phyloP scores from a whole-genome alignment of 53 echinoderm and acorn worm genomes.

The Hippasteria phrygiana region DNA sequence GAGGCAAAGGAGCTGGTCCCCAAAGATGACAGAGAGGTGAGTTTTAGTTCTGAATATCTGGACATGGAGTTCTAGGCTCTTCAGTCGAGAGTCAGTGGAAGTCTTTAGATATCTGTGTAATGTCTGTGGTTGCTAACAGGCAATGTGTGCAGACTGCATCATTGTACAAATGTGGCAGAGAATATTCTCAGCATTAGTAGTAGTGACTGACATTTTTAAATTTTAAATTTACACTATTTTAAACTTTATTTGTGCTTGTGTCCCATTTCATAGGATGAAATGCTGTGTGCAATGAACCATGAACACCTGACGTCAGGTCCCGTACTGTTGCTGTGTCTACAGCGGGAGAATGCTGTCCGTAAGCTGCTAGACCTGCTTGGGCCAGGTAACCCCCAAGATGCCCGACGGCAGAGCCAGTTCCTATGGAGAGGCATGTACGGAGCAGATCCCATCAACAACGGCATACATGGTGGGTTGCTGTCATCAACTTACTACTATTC shows the following conservation, averaged over 20 bases:
- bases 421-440: constrained; percentile 96
- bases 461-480: constrained; percentile 84
- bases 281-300: constrained; percentile 76
- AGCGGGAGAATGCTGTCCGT: constrained; percentile 94
- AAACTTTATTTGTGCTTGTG: background rate
- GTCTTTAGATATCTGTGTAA: background rate
- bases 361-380: constrained; percentile 89
- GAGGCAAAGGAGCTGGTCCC: constrained; percentile 76
- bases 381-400: constrained; percentile 87
- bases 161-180: too few relatives aligned
- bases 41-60: background rate
- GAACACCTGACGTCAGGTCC: constrained; percentile 87
- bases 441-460: constrained; percentile 94
- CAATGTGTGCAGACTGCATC: too few relatives aligned
- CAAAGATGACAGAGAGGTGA: constrained; percentile 55
- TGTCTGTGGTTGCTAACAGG: background rate
- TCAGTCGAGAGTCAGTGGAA: background rate
- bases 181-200: too few relatives aligned
- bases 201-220: too few relatives aligned
- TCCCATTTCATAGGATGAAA: constrained; percentile 54
- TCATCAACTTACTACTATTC: too few relatives aligned
- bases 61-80: too few relatives aligned
- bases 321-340: constrained; percentile 80
- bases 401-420: constrained; percentile 87
- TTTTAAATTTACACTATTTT: too few relatives aligned